Base-by-base conservation (phyloP, 2,888 invertebrate genomes). In the Tuta absoluta region DNA sequence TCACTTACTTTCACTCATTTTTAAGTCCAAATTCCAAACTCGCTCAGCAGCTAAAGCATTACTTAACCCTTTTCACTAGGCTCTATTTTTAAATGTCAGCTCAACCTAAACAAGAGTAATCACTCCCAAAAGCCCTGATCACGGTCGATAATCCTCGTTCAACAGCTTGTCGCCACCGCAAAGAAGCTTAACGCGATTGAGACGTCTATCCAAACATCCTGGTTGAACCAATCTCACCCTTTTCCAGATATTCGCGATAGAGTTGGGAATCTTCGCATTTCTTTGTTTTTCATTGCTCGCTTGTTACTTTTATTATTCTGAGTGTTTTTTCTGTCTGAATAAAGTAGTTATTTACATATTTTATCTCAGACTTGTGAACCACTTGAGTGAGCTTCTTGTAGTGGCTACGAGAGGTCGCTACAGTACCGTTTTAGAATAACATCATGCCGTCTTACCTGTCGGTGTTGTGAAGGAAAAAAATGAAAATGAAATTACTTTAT, bases 151-250 rank as follows among this genome's bases (percentile, higher is more conserved):
- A 51, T 51, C 51, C 12, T 12, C 21, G 11, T 51, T 23, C 0
- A 7, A 21, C n/a, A n/a, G n/a, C 56, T 17, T 33, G 56, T 56
- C 56, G 33, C 28, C 56, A 56, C 56, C 56, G 24, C 14, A 8
- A 33, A 56, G 33, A 33, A 2, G 56, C 56, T 56, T 56, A 56
- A n/a, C 12, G 17, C 56, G n/a, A 51, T n/a, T 17, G 24, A 53
- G 53, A n/a, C 53, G 53, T 24, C 24, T 28, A 28, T n/a, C 28
- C 28, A 53, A 53, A 33, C 53, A 53, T 21, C 24, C 56, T 24
- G 21, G 28, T 56, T 17, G 33, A 56, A 17, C 45, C 45, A 45
- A 45, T 45, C 17, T 45, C n/a, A 45, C 45, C 45, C 45, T 45
- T 45, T 17, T 45, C 45, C n/a, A 45, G 45, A 17, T 17, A 45